These are phyloP conservation scores for Noctua comes DNA, from an alignment of 2,888 invertebrate genomes.

Conservation along the genomic window DNA sequence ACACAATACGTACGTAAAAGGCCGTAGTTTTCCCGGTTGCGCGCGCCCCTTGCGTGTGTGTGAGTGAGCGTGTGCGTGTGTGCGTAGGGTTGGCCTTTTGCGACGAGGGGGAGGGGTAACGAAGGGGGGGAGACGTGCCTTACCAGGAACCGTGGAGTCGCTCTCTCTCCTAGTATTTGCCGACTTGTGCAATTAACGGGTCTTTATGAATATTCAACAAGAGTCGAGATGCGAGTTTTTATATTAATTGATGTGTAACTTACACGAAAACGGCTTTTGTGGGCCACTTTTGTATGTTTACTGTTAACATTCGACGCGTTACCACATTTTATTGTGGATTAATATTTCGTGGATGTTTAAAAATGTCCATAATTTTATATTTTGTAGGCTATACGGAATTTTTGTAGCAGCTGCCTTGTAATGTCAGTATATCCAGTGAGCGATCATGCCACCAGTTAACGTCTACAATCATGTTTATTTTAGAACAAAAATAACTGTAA, in stretches of 20 bases:
- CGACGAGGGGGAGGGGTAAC: slow-evolving; percentile 69
- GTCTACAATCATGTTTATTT: neutral
- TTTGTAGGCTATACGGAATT: neutral
- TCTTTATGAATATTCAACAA: slow-evolving; percentile 90
- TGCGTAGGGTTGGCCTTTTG: slow-evolving; percentile 86
- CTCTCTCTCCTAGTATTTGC: slow-evolving; percentile 88
- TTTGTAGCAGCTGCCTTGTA: neutral
- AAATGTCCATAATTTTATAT: slow-evolving; percentile 17
- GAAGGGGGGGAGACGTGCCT: slow-evolving; percentile 73
- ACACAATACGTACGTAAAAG: slow-evolving; percentile 89
- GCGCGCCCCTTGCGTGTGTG: slow-evolving; percentile 82
- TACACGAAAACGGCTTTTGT: slow-evolving; percentile 75
- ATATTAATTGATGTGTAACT: slow-evolving; percentile 87
- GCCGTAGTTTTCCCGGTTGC: slow-evolving; percentile 89
- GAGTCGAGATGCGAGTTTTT: slow-evolving; percentile 84
- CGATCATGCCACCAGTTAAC: neutral
- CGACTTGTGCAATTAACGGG: slow-evolving; percentile 90
- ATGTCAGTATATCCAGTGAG: neutral
- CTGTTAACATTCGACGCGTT: slow-evolving; percentile 60
- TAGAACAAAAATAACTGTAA: neutral
- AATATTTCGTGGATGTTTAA: slow-evolving; percentile 43
- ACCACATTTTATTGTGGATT: slow-evolving; percentile 57
- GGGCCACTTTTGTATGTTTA: slow-evolving; percentile 65
- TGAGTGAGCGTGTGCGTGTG: slow-evolving; percentile 72
- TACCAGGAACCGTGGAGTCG: slow-evolving; percentile 84